Conservation (phyloP, 2,113 vertebrate species). For the Tonatia bakeri region DNA sequence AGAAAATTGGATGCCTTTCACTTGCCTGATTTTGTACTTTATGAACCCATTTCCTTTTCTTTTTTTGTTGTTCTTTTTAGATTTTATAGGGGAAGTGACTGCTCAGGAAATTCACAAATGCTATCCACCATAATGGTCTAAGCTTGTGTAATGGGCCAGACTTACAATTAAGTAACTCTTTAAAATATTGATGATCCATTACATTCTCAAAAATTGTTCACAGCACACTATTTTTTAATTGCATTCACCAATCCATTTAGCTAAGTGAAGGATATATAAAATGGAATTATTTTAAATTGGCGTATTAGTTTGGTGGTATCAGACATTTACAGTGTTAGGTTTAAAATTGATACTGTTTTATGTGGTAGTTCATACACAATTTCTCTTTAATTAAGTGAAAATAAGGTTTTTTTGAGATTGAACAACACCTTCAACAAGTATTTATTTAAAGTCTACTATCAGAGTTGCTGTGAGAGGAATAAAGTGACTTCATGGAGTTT, state of each 20-base stretch:
- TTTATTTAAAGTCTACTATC: not conserved
- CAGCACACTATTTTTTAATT: constrained; percentile 16
- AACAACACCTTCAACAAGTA: not conserved
- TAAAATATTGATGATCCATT: constrained; percentile 53
- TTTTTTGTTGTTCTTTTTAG: constrained; percentile 39
- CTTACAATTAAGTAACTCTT: constrained; percentile 52
- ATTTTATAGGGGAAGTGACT: constrained; percentile 42
- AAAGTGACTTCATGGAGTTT: not conserved
- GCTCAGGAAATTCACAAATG: constrained; percentile 43
- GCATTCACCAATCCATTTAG: not conserved
- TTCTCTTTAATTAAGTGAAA: constrained; percentile 29
- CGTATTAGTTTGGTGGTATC: not conserved
- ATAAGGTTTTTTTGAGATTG: not conserved
- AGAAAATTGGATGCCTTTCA: constrained; percentile 72
- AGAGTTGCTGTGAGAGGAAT: not conserved
- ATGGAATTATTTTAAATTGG: not conserved
- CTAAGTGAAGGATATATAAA: constrained; percentile 17
- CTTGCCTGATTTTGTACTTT: constrained; percentile 52
- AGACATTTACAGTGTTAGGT: not conserved
- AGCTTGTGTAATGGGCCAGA: constrained; percentile 61
- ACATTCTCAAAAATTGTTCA: constrained; percentile 29
- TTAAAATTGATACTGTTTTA: not conserved
- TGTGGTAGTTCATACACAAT: not conserved
- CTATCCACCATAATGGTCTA: not conserved
- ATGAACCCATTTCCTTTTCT: constrained; percentile 34